phyloP scores from a whole-genome alignment of 2,888 invertebrate species.

The Himalopsyche tibetana region DNA sequence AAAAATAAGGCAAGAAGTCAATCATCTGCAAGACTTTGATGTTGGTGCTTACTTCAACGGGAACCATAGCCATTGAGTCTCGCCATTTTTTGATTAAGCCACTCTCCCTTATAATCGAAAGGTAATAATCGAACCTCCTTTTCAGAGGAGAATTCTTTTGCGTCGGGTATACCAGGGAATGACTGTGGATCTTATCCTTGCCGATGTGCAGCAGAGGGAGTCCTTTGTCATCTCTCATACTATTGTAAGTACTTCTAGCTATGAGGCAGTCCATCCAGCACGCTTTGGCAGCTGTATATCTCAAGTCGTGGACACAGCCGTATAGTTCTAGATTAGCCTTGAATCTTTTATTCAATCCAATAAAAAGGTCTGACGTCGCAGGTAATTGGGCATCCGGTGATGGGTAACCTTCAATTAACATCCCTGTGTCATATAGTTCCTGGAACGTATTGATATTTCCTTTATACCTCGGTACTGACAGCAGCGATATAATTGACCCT shows the following conservation, averaged over 20 bases:
- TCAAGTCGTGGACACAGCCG: slow-evolving; percentile 70
- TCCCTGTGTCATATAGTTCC: slow-evolving; percentile 73
- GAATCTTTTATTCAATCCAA: slow-evolving; percentile 71
- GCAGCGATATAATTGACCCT: slow-evolving; percentile 73
- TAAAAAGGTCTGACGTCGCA: slow-evolving; percentile 70
- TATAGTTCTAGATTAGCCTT: slow-evolving; percentile 69
- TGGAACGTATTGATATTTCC: slow-evolving; percentile 74
- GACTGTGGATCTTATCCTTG: slow-evolving; percentile 72
- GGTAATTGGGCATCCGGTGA: slow-evolving; percentile 74
- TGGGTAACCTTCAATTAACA: slow-evolving; percentile 72
- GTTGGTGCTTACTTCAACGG: background rate
- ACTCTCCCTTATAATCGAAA: slow-evolving; percentile 71
- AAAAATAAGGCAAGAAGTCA: background rate
- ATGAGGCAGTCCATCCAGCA: slow-evolving; percentile 74
- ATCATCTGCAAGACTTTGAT: slow-evolving; percentile 48
- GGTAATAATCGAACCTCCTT: slow-evolving; percentile 69
- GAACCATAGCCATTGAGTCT: background rate
- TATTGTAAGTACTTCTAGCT: slow-evolving; percentile 71
- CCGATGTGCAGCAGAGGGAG: slow-evolving; percentile 73
- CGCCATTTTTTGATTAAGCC: slow-evolving; percentile 74
- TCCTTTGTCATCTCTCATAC: slow-evolving; percentile 71
- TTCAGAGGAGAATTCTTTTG: slow-evolving; percentile 71
- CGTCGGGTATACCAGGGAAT: slow-evolving; percentile 71
- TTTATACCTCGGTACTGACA: slow-evolving; percentile 72
- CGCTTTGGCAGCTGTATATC: slow-evolving; percentile 70